Percentiles rank a stretch among this genome's conserved stretches.
phyloP scores from a whole-genome alignment of 2,113 vertebrate species.

The Esox niger region DNA sequence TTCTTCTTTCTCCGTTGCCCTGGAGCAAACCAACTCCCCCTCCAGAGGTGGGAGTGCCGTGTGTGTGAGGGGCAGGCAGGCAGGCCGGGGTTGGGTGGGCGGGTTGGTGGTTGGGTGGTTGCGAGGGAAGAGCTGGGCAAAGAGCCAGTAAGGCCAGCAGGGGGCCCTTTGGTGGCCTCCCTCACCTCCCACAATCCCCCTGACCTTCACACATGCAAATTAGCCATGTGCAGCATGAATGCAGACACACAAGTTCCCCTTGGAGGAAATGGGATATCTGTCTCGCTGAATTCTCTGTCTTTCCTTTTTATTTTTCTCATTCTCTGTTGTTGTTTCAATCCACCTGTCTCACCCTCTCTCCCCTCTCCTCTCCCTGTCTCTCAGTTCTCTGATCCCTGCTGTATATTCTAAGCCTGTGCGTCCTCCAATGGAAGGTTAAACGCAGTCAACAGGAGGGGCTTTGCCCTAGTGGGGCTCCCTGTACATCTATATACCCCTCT shows the following conservation, averaged over 20 bases:
- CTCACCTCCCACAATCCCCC: conserved; percentile 66
- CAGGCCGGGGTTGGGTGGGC: too few relatives aligned
- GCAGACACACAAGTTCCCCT: too few relatives aligned
- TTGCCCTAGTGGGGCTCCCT: conserved; percentile 15
- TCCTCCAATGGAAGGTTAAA: conserved; percentile 27
- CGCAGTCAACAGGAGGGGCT: conserved; percentile 18
- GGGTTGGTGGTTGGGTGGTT: too few relatives aligned
- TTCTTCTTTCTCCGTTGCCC: conserved; percentile 63
- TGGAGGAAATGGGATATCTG: conserved; percentile 64
- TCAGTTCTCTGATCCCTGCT: conserved; percentile 2
- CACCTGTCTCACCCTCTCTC: conserved; percentile 2
- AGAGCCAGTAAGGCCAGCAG: conserved; percentile 67
- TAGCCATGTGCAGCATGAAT: conserved; percentile 82
- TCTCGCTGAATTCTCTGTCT: not conserved
- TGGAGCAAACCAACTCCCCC: conserved; percentile 74
- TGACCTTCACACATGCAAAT: conserved; percentile 94
- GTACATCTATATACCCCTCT: not conserved
- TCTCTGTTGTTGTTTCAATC: too few relatives aligned
- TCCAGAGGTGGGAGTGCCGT: conserved; percentile 58
- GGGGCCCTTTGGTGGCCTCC: conserved; percentile 73
- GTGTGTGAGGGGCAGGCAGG: too few relatives aligned
- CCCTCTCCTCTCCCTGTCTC: not conserved
- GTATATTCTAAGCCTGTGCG: conserved; percentile 44
- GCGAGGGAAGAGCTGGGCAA: conserved; percentile 59
- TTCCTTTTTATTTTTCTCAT: conserved; percentile 13